Evolutionary conservation across 1,140 invertebrate genomes (phyloP), one percentile per base, ranked within the genome.

Genomic region (Acromyrmex charruanus): DNA sequence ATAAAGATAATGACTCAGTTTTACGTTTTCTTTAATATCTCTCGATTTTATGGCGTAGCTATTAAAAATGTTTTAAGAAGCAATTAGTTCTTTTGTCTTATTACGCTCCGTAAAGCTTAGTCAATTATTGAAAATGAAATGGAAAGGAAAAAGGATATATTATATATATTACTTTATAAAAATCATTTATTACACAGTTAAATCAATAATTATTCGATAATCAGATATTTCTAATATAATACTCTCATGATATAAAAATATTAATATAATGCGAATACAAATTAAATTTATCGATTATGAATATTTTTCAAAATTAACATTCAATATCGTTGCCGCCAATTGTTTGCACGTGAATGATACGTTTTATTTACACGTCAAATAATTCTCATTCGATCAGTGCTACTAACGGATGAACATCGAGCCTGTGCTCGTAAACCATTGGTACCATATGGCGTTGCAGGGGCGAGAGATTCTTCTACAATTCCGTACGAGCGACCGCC

Each of bases 391-490:
- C n/a, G 44, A 53, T 35, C 28, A 10, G 61, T 18, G 14, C 53
- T 35, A 49, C 79, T 10, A 71, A 61, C 39, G 66, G 10, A 39
- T 31, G 21, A 53, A 71, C 18, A n/a, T 49, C 69, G 28, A 63
- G 44, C 61, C 35, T 7, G 25, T 18, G 21, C 69, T 44, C 39
- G 35, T 74, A 59, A 82, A 82, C 25, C 68, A 18, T 84, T 61
- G 25, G 55, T 53, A 63, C 80, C 69, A 84, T 84, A 84, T 84
- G 80, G 69, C 39, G 39, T 63, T 35, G 39, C n/a, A 35, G 18
- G 51, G 10, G 18, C 16, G 68, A 74, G 25, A 84, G 39, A 74
- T 74, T 84, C 55, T 63, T 84, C 58, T 71, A 58, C 79, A 66
- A 81, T 74, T 75, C 21, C 68, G 53, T 84, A 74, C 55, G 55